Percentiles rank a stretch among this genome's conserved stretches.
phyloP scores from a whole-genome alignment of 2,113 vertebrate genomes.

The Atlantisia rogersi region DNA sequence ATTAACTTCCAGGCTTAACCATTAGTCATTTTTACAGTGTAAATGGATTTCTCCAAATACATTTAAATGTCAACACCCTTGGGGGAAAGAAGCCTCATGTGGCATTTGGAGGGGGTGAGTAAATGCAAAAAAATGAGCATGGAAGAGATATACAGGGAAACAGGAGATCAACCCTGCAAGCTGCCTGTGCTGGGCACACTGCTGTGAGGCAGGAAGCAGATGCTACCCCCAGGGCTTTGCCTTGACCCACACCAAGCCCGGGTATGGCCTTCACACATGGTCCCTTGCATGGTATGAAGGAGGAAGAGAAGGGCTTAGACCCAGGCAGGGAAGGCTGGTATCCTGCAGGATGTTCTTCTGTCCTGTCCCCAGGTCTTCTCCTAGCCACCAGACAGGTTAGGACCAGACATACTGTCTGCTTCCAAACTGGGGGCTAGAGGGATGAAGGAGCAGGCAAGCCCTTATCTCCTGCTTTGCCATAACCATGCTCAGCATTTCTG shows the following conservation, averaged over 20 bases:
- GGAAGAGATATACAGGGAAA: background rate
- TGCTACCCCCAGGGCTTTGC: background rate
- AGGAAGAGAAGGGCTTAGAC: background rate
- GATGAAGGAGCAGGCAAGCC: background rate
- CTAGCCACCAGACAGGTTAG: background rate
- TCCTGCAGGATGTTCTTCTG: background rate
- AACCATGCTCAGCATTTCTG: background rate
- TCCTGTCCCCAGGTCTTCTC: background rate
- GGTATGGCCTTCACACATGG: accelerated
- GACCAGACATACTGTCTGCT: background rate
- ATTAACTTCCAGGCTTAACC: background rate
- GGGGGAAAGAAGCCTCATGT: background rate
- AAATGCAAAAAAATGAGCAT: background rate
- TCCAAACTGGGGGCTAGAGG: background rate
- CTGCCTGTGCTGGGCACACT: background rate
- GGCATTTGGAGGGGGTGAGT: background rate
- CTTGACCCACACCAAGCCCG: background rate
- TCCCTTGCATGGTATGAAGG: background rate
- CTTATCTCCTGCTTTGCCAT: background rate
- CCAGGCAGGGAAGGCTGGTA: background rate
- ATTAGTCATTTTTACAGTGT: background rate
- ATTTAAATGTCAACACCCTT: background rate
- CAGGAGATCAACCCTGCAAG: background rate
- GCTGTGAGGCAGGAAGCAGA: background rate
- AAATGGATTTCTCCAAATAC: background rate